Evolutionary conservation across 2,113 vertebrate species (phyloP).

Genomic region (Panurus biarmicus): DNA sequence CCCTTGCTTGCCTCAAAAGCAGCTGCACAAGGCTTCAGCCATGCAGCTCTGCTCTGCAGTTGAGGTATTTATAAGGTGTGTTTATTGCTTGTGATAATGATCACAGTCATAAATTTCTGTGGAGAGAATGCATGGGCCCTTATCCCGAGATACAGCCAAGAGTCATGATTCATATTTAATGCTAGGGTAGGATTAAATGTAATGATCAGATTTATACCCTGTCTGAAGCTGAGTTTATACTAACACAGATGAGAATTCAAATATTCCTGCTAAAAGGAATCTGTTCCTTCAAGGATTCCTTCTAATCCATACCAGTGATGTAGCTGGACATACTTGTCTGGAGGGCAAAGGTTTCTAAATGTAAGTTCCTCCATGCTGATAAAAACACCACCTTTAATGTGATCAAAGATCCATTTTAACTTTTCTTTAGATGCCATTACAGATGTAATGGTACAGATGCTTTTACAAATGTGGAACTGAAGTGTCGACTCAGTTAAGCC

Average conservation of each 20-base stretch:
- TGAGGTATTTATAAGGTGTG: not conserved
- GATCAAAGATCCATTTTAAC: not conserved
- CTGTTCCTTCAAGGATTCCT: not conserved
- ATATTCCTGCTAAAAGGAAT: not conserved
- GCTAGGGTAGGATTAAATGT: not conserved
- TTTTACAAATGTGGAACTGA: not conserved
- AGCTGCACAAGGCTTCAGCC: not conserved
- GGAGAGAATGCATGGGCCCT: not conserved
- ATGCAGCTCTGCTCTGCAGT: not conserved
- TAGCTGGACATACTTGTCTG: not conserved
- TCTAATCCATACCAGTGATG: not conserved
- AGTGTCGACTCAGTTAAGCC: not conserved
- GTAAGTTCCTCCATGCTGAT: not conserved
- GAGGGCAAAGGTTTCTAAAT: not conserved
- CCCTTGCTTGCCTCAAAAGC: not conserved
- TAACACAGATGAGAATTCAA: not conserved
- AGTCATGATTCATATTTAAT: not conserved
- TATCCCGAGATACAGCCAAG: not conserved
- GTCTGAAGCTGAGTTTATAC: not conserved
- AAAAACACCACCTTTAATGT: not conserved
- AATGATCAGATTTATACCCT: not conserved
- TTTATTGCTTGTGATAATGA: not conserved
- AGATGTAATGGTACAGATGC: too few species aligned
- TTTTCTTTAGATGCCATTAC: not conserved
- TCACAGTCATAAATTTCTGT: not conserved